These are phyloP conservation scores for Gymnoscopelus braueri DNA, from an alignment of 2,797 vertebrate genomes.

Conservation along the genomic window DNA sequence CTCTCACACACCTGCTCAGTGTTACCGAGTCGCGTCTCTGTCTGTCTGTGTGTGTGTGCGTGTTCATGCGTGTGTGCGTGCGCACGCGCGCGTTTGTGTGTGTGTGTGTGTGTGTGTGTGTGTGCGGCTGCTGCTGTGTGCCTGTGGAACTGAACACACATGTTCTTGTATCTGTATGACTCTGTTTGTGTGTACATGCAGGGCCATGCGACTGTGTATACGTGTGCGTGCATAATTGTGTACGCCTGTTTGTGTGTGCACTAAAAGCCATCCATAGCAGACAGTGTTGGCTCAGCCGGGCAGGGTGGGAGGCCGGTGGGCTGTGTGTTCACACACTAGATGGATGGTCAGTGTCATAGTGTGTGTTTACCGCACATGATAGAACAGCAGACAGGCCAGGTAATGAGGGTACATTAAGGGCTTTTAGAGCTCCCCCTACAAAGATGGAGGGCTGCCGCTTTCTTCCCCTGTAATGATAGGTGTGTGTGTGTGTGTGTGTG, in stretches of 20 bases:
- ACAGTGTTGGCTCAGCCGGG: conserved; percentile 35
- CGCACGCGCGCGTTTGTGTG: too few relatives aligned
- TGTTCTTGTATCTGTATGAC: too few relatives aligned
- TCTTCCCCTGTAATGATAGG: conserved; percentile 75
- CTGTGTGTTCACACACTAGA: conserved; percentile 68
- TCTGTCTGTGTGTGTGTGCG: conserved; percentile 33
- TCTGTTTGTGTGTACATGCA: too few relatives aligned
- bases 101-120: too few relatives aligned
- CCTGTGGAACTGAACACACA: too few relatives aligned
- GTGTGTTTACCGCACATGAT: conserved; percentile 82
- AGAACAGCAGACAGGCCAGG: conserved; percentile 79
- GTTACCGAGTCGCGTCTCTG: conserved; percentile 37
- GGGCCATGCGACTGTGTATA: neutral
- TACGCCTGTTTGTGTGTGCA: conserved; percentile 18
- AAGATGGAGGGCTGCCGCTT: conserved; percentile 74
- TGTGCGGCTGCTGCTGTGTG: too few relatives aligned
- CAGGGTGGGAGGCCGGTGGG: neutral
- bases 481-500: conserved; percentile 1
- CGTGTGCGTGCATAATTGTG: too few relatives aligned
- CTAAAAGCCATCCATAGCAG: conserved; percentile 54
- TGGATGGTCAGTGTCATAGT: conserved; percentile 78
- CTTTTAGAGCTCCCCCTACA: conserved; percentile 80
- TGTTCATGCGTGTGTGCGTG: conserved; percentile 26
- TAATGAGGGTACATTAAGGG: conserved; percentile 82
- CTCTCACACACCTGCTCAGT: conserved; percentile 47